Percentiles rank a stretch among this genome's conserved stretches.
Evolutionary conservation across 2,888 invertebrate genomes (phyloP).

Genomic region (Sminthurinus aureus): DNA sequence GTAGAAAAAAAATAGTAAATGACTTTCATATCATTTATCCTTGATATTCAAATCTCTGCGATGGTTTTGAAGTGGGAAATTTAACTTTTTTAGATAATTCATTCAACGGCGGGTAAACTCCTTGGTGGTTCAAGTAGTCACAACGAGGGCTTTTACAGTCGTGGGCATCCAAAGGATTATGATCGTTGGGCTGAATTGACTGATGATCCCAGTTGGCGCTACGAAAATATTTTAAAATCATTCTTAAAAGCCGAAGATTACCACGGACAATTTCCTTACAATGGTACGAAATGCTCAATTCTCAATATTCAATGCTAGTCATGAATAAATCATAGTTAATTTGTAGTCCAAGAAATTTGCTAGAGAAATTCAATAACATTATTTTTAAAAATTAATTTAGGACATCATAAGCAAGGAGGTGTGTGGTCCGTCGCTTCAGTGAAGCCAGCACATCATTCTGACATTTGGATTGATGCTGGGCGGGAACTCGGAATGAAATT

Average conservation of each 20-base stretch:
- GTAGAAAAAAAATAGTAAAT: not conserved
- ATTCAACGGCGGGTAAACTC: not conserved
- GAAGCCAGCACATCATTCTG: not conserved
- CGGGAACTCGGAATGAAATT: conserved; percentile 38
- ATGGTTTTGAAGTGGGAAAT: not conserved
- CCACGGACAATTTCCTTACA: not conserved
- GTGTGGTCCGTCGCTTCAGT: not conserved
- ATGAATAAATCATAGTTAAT: not conserved
- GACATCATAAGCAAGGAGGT: not conserved
- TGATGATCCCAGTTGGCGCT: not conserved
- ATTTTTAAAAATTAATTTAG: not conserved
- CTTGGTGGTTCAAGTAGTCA: not conserved
- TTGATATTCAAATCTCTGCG: not conserved
- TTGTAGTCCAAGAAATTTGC: not conserved
- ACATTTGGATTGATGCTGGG: conserved; percentile 41
- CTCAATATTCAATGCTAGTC: not conserved
- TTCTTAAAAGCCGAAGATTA: not conserved
- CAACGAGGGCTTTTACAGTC: not conserved
- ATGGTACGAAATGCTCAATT: not conserved
- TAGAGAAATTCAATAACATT: no score
- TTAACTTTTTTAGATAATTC: not conserved
- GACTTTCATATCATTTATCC: not conserved
- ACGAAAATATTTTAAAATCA: not conserved
- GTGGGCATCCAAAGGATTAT: not conserved
- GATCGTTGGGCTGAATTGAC: not conserved